Evolutionary conservation across 2,797 vertebrate genomes (phyloP).

Genomic region (Cichlasoma orientale): DNA sequence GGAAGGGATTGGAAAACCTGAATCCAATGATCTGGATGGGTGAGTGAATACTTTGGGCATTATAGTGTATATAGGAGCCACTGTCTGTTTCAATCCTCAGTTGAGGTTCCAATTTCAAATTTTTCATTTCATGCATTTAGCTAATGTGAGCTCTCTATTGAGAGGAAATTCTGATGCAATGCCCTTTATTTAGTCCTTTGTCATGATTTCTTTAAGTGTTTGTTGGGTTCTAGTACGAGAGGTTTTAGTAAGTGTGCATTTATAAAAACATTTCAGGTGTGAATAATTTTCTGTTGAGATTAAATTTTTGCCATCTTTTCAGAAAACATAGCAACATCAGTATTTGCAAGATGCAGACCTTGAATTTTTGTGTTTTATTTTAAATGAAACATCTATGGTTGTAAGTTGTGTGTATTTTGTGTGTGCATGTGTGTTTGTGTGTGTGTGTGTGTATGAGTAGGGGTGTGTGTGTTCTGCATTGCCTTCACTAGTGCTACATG

Average conservation of each 20-base stretch:
- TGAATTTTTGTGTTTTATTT: neutral
- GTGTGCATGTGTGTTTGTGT: too few species aligned
- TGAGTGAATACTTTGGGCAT: too few species aligned
- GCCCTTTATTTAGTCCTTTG: neutral
- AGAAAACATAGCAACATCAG: neutral
- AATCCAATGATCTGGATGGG: too few species aligned
- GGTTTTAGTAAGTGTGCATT: too few species aligned
- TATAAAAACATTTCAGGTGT: neutral
- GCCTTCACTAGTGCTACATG: neutral
- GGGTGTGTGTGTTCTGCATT: neutral
- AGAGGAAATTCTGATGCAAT: neutral
- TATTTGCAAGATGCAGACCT: neutral
- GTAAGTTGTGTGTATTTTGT: too few species aligned
- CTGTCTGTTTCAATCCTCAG: too few species aligned
- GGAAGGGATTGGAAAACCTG: too few species aligned
- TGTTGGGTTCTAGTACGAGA: neutral
- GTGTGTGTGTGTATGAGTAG: too few species aligned
- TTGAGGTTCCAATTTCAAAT: neutral
- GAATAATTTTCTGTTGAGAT: neutral
- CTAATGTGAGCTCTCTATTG: neutral
- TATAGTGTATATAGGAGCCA: too few species aligned
- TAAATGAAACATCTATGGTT: neutral
- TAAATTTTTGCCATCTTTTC: neutral
- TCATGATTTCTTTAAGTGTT: neutral
- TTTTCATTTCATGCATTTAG: neutral